These are phyloP conservation scores for Apogon hyalosoma DNA, from an alignment of 2,797 vertebrate genomes.

Conservation along the genomic window DNA sequence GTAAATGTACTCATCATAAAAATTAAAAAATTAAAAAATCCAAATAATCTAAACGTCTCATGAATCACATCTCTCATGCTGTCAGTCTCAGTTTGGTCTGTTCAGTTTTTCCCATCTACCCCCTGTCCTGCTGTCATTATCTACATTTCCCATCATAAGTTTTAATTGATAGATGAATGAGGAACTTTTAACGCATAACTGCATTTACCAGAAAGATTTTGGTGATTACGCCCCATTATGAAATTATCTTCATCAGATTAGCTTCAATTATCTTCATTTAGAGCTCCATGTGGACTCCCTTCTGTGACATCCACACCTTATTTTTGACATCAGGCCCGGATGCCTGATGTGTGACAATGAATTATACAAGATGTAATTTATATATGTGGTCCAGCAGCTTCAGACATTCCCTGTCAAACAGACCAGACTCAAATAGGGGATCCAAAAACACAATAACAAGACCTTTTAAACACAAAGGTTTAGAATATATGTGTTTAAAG, in stretches of 20 bases:
- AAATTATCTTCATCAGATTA: constrained; percentile 60
- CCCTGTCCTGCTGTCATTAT: constrained; percentile 13
- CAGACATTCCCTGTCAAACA: neutral
- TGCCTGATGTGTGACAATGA: constrained; percentile 18
- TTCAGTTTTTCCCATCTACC: constrained; percentile 13
- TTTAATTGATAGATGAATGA: constrained; percentile 53
- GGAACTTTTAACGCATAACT: constrained; percentile 38
- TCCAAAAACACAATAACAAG: neutral
- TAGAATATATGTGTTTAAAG: too few species aligned
- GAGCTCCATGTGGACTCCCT: constrained; percentile 21
- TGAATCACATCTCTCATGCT: neutral
- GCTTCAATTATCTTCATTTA: constrained; percentile 43
- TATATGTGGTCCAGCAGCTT: neutral
- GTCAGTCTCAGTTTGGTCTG: constrained; percentile 15
- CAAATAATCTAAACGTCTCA: constrained; percentile 27
- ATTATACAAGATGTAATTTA: constrained; percentile 22
- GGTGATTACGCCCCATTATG: constrained; percentile 38
- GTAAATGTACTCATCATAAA: constrained; percentile 8
- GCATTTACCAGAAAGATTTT: constrained; percentile 50
- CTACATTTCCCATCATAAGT: constrained; percentile 41
- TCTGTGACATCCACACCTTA: constrained; percentile 39
- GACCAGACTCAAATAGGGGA: neutral
- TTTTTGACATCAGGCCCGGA: constrained; percentile 24
- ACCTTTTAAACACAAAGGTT: too few species aligned
- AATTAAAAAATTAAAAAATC: neutral